Evolutionary conservation across 1,140 invertebrate species (phyloP).

Genomic region (Drosophila santomea): DNA sequence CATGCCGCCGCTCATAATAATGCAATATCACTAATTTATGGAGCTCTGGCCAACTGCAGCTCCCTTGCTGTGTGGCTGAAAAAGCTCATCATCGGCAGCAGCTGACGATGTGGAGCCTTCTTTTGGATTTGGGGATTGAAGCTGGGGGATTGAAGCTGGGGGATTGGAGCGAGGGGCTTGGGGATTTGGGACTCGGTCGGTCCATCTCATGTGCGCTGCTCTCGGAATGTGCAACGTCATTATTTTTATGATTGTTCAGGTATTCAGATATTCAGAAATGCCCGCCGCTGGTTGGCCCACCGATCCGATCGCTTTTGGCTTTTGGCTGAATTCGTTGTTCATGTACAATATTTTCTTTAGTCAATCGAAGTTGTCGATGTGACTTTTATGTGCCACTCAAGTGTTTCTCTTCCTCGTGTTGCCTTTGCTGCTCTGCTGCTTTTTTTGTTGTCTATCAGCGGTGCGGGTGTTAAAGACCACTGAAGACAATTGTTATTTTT

Average conservation of each 20-base stretch:
- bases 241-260: constrained; percentile 83
- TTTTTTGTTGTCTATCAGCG: constrained; percentile 78
- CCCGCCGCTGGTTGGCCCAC: constrained; percentile 31
- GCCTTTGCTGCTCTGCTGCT: constrained; percentile 21
- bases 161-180: constrained; percentile 4
- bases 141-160: constrained; percentile 18
- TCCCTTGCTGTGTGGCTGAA: constrained; percentile 65
- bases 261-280: constrained; percentile 79
- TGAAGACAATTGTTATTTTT: constrained; percentile 83
- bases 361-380: constrained; percentile 83
- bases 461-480: constrained; percentile 83
- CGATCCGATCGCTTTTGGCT: constrained; percentile 32
- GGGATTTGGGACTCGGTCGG: constrained; percentile 21
- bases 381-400: constrained; percentile 82
- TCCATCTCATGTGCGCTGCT: constrained; percentile 42
- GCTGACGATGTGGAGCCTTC: constrained; percentile 39
- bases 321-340: constrained; percentile 24
- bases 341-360: constrained; percentile 81
- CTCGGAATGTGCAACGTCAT: constrained; percentile 80
- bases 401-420: constrained; percentile 51
- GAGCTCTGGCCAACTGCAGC: constrained; percentile 31
- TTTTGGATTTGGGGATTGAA: constrained; percentile 14
- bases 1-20: constrained; percentile 53
- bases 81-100: constrained; percentile 53
- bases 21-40: constrained; percentile 83